These are phyloP conservation scores for Glaucomys volans DNA, from an alignment of 2,113 vertebrate species.

Conservation along the genomic window DNA sequence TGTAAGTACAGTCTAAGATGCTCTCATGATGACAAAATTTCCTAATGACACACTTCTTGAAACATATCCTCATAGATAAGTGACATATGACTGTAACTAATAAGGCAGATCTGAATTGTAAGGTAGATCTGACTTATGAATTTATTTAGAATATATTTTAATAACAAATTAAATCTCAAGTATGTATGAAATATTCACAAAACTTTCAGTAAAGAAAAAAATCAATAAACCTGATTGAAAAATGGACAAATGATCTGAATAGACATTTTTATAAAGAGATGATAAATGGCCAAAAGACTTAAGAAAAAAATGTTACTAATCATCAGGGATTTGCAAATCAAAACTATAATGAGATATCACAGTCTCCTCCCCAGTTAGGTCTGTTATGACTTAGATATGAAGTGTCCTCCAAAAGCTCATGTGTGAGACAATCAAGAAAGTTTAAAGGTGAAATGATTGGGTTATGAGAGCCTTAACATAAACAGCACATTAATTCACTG, in stretches of 20 bases:
- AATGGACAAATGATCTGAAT: not conserved
- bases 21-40: not conserved
- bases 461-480: no score
- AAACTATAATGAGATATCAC: not conserved
- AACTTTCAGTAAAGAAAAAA: not conserved
- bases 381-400: no score
- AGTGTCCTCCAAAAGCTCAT: no score
- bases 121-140: not conserved
- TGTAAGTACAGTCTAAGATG: not conserved
- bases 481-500: no score
- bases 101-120: not conserved
- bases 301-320: not conserved
- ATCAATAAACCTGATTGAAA: not conserved
- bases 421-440: no score
- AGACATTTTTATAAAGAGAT: not conserved
- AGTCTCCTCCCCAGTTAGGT: not conserved
- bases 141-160: not conserved
- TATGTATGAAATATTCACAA: not conserved
- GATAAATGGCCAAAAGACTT: no score
- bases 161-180: not conserved
- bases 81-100: not conserved
- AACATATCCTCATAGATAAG: not conserved
- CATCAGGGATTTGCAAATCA: not conserved
- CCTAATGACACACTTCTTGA: not conserved
- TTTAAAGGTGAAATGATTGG: no score